Evolutionary conservation across 2,113 vertebrate species (phyloP), one percentile per base, ranked within the genome.

Genomic region (Planiliza haematocheilus): DNA sequence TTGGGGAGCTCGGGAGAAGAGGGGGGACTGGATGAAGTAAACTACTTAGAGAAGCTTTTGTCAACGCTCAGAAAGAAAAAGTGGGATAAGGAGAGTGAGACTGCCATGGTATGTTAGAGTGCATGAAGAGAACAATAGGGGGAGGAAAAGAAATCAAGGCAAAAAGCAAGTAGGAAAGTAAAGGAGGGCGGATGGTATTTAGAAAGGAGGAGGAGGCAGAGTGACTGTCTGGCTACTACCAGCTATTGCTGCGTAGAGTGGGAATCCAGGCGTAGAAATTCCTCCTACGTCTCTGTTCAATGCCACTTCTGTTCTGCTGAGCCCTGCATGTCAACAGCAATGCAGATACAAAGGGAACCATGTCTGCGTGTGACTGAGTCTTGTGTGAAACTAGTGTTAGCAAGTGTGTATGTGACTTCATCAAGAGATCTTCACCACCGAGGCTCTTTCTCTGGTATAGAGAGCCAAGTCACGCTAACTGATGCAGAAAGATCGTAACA

Each of bases 221-320:
- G 60, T 53, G 50, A 60, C 68, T 24, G 74, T 58, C 73, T 80
- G 77, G 80, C 73, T 70, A 67, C 72, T 42, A 63, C 69, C 68
- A 74, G 73, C 73, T 81, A 63, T 74, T 30, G 62, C 75, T n/a
- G 74, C 21, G 10, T 37, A 63, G 74, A 80, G 84, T 83, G 75
- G 82, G 84, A 87, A 76, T 85, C 62, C 65, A 77, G 88, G 88
- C 81, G 77, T 77, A 91, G 78, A 90, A 89, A 91, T 92, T 91
- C 91, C 91, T 89, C 89, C 90, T 81, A 83, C 86, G 11, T 51
- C 63, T 74, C 81, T 64, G 74, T 81, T 93, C 87, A 93, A 93
- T 93, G 86, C 87, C 81, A 87, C 91, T 86, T 91, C 87, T 93
- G 92, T 93, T 93, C 91, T 84, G 63, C 66, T 34, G 17, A 65